These are phyloP conservation scores for Cremastinae sp. DNA, from an alignment of 2,888 invertebrate species.

Conservation along the genomic window DNA sequence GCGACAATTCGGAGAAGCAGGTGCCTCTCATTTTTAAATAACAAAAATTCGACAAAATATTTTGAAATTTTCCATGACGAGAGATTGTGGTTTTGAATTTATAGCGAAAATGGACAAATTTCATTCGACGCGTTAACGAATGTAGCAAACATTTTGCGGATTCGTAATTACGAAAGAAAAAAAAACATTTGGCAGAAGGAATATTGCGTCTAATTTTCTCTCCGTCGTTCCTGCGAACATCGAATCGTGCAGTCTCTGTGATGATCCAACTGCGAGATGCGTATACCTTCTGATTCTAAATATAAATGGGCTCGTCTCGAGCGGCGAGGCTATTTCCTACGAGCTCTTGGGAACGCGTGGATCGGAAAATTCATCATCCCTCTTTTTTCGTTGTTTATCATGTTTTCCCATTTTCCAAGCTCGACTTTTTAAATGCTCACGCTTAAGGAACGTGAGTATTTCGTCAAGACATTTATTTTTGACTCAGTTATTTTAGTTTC, in stretches of 20 bases:
- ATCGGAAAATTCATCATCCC: conserved; percentile 41
- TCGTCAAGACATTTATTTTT: no score
- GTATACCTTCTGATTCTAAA: conserved; percentile 63
- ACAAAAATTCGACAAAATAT: not conserved
- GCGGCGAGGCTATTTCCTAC: conserved; percentile 66
- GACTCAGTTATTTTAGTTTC: no score
- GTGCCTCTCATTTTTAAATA: not conserved
- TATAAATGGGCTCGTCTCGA: conserved; percentile 66
- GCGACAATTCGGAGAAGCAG: not conserved
- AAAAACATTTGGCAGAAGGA: not conserved
- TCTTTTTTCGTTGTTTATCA: not conserved
- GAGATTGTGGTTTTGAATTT: no score
- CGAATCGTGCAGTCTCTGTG: conserved; percentile 22
- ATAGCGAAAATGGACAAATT: no score
- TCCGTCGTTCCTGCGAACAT: not conserved
- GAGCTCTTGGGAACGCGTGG: conserved; percentile 50
- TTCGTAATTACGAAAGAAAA: conserved; percentile 3
- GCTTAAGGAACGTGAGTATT: no score
- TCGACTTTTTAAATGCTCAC: no score
- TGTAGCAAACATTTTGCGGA: no score
- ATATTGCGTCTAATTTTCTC: conserved; percentile 18
- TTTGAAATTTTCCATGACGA: no score
- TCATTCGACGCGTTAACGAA: no score
- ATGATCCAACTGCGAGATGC: conserved; percentile 16
- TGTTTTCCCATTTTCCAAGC: no score